A percentile compares a stretch with the other conserved stretches of the same genome.
phyloP scores from a whole-genome alignment of 1,140 invertebrate genomes.

The Pristionchus pacificus region DNA sequence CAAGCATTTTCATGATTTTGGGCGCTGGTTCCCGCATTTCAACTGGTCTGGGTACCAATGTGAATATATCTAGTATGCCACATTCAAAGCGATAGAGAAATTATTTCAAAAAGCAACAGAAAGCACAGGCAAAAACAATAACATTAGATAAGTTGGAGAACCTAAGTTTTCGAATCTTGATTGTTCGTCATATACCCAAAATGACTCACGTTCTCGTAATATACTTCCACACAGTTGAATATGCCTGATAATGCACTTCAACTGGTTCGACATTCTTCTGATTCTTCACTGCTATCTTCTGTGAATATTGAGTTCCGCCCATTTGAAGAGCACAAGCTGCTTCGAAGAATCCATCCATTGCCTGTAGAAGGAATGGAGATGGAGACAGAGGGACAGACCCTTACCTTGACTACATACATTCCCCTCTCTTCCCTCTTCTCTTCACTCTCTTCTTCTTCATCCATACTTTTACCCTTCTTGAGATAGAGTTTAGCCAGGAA shows the following conservation, averaged over 20 bases:
- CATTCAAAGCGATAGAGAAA: too few relatives aligned
- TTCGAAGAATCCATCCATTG: neutral
- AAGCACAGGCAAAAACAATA: too few relatives aligned
- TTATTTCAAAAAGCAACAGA: too few relatives aligned
- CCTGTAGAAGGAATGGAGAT: neutral
- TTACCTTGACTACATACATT: neutral
- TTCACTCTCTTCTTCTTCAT: too few relatives aligned
- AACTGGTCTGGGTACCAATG: too few relatives aligned
- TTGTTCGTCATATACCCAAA: too few relatives aligned
- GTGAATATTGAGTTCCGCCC: neutral
- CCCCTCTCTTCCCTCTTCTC: neutral
- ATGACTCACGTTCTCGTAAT: neutral
- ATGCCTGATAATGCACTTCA: neutral
- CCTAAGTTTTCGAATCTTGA: too few relatives aligned
- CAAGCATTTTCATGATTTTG: too few relatives aligned
- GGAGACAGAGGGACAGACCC: neutral
- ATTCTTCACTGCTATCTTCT: neutral
- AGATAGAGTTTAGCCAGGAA: neutral
- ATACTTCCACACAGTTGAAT: neutral
- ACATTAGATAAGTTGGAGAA: too few relatives aligned
- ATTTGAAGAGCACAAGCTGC: neutral
- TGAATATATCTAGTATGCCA: too few relatives aligned
- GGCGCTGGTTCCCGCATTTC: too few relatives aligned
- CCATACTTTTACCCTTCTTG: too few relatives aligned
- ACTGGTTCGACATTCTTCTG: neutral